These are phyloP conservation scores for Astropecten irregularis DNA, from an alignment of 53 echinoderm and acorn worm species.

Conservation along the genomic window DNA sequence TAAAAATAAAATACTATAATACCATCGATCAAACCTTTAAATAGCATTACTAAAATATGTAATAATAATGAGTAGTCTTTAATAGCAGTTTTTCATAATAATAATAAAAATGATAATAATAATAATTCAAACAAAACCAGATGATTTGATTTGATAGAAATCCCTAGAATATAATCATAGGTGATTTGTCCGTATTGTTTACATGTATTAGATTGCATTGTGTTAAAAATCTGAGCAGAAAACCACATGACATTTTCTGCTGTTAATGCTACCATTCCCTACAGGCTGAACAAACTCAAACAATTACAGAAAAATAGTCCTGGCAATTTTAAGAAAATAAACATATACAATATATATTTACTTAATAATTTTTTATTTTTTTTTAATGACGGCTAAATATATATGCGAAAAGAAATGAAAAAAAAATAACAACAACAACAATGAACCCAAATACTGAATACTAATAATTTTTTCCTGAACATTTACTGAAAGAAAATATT, in stretches of 20 bases:
- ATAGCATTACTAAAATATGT: too few species aligned
- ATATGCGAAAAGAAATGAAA: too few species aligned
- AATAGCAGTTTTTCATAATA: too few species aligned
- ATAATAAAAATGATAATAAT: too few species aligned
- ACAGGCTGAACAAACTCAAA: not conserved
- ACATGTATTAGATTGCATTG: constrained; percentile 12
- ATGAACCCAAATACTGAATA: constrained; percentile 15
- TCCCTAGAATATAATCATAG: too few species aligned
- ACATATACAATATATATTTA: constrained; percentile 46
- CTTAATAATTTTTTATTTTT: constrained; percentile 7
- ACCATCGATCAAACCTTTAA: too few species aligned
- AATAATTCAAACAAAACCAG: too few species aligned
- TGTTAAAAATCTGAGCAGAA: not conserved
- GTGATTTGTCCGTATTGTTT: too few species aligned
- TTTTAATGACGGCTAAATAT: too few species aligned
- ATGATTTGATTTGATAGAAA: too few species aligned
- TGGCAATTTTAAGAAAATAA: constrained; percentile 42
- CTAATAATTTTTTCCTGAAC: constrained; percentile 7
- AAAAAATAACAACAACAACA: not conserved
- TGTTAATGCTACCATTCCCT: not conserved
- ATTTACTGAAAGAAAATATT: not conserved
- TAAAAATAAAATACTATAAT: too few species aligned
- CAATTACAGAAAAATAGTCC: constrained; percentile 5
- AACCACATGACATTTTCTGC: not conserved
- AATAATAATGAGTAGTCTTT: too few species aligned